Percentiles rank a stretch among this genome's conserved stretches.
phyloP scores from a whole-genome alignment of 2,797 vertebrate species.

The Parauchenoglanis ngamensis region DNA sequence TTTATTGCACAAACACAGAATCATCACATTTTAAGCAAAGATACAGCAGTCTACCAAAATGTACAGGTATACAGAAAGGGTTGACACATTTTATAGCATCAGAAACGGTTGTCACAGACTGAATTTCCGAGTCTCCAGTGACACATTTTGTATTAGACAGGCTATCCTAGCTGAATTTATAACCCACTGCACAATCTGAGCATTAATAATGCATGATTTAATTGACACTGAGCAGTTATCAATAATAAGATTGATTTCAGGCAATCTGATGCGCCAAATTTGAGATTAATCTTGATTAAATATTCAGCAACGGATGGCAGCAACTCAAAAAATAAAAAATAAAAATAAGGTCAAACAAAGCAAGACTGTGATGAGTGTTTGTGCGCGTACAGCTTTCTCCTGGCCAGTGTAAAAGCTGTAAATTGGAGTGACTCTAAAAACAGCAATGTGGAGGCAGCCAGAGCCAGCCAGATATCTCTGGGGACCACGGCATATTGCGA shows the following conservation, averaged over 20 bases:
- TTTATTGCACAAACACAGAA: not conserved
- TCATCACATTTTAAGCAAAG: not conserved
- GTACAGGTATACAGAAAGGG: not conserved
- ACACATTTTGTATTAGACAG: not conserved
- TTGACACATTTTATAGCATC: not conserved
- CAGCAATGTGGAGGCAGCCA: constrained; percentile 42
- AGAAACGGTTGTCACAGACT: not conserved
- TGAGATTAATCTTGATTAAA: constrained; percentile 63
- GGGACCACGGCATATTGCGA: constrained; percentile 38
- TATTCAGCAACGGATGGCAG: constrained; percentile 63
- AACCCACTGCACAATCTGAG: constrained; percentile 7
- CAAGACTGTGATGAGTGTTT: not conserved
- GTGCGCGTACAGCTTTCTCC: not conserved
- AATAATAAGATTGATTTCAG: constrained; percentile 64
- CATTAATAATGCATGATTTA: constrained; percentile 63
- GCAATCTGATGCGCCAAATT: constrained; percentile 50
- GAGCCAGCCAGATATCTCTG: constrained; percentile 29
- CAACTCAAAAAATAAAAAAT: constrained; percentile 10
- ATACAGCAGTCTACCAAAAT: not conserved
- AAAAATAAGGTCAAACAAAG: constrained; percentile 49
- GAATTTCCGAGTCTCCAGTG: not conserved
- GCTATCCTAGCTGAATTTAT: constrained; percentile 4
- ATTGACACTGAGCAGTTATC: constrained; percentile 62
- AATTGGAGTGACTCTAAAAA: constrained; percentile 54
- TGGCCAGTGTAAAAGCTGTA: constrained; percentile 40